A percentile compares a stretch with the other conserved stretches of the same genome.
phyloP scores from a whole-genome alignment of 2,888 invertebrate species.

The Temnothorax unifasciatus region DNA sequence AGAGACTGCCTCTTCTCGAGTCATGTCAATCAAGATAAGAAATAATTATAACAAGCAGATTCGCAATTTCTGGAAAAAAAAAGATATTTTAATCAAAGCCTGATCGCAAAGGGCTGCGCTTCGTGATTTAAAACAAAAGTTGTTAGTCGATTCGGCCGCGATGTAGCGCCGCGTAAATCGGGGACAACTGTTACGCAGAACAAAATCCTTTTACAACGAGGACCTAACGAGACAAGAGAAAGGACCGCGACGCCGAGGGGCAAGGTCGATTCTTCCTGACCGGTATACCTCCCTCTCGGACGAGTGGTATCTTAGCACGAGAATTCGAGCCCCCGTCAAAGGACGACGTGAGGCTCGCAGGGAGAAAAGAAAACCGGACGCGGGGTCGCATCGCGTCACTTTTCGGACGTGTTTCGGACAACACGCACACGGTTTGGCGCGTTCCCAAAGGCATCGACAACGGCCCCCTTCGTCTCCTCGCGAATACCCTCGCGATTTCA shows the following conservation, averaged over 20 bases:
- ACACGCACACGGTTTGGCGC: conserved; percentile 78
- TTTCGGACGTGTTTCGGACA: conserved; percentile 72
- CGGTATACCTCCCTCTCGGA: conserved; percentile 65
- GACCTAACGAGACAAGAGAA: conserved; percentile 41
- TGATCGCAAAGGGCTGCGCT: not conserved
- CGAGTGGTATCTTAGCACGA: conserved; percentile 70
- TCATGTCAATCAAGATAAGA: not conserved
- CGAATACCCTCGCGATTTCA: conserved; percentile 73
- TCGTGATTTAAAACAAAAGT: not conserved
- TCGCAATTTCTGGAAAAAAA: too few relatives aligned
- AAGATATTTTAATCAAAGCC: not conserved
- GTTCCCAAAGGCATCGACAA: conserved; percentile 72
- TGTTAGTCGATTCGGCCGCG: not conserved
- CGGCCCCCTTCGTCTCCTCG: conserved; percentile 30
- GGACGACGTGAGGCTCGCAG: conserved; percentile 47
- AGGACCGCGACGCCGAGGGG: conserved; percentile 28
- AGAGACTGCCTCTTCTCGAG: not conserved
- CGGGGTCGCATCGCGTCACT: conserved; percentile 53
- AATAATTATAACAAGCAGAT: not conserved
- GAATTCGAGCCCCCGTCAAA: conserved; percentile 68
- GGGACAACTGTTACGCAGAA: conserved; percentile 24
- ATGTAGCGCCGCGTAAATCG: not conserved
- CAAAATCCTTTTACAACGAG: conserved; percentile 38
- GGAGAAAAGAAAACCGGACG: conserved; percentile 69
- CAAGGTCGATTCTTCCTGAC: conserved; percentile 60